Conservation (phyloP, 2,888 invertebrate species). For the Thereva unica region DNA sequence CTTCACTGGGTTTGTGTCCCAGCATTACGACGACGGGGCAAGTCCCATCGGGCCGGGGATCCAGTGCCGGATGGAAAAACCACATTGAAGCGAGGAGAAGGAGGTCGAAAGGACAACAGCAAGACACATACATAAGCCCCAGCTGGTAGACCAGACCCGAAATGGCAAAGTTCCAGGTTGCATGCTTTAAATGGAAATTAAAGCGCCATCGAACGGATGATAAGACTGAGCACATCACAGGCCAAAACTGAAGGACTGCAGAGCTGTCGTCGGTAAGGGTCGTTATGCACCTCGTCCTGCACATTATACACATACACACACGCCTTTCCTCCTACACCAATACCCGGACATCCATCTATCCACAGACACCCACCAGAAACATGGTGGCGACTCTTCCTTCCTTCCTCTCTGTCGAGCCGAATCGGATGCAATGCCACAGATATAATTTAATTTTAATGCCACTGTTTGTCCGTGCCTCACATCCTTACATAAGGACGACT, state of each 20-base stretch:
- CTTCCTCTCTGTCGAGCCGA: background rate
- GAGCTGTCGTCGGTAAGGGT: too few relatives aligned
- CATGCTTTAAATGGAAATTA: slow-evolving; percentile 32
- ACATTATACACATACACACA: too few relatives aligned
- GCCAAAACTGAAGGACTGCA: background rate
- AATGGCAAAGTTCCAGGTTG: slow-evolving; percentile 34
- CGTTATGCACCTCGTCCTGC: too few relatives aligned
- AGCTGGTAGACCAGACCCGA: background rate
- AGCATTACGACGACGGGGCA: background rate
- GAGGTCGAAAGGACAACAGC: background rate
- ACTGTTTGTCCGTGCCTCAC: slow-evolving; percentile 18
- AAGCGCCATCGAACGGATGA: slow-evolving; percentile 24
- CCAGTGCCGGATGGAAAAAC: background rate
- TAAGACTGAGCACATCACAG: slow-evolving; percentile 15
- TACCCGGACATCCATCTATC: background rate
- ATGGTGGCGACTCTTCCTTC: background rate
- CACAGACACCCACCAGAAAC: background rate
- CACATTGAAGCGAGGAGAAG: slow-evolving; percentile 1
- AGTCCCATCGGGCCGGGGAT: slow-evolving; percentile 2
- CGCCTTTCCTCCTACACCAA: too few relatives aligned
- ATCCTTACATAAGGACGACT: background rate
- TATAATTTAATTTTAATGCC: slow-evolving; percentile 26
- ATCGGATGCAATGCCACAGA: background rate
- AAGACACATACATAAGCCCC: too few relatives aligned
- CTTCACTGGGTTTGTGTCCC: background rate